Evolutionary conservation across 2,888 invertebrate genomes (phyloP).

Genomic region (Macroteleia sp.): DNA sequence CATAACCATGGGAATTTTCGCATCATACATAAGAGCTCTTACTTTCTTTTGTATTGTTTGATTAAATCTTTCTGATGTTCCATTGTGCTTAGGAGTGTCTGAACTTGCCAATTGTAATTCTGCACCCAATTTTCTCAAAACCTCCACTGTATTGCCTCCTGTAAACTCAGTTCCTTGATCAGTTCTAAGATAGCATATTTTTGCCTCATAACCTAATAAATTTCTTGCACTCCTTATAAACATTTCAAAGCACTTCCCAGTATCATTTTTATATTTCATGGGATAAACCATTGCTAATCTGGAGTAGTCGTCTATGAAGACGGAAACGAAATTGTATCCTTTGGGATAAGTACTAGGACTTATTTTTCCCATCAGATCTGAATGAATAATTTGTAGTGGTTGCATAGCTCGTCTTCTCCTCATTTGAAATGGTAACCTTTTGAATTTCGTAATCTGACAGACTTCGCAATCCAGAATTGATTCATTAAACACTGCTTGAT

Average conservation of each 20-base stretch:
- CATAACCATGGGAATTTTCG: too few relatives aligned
- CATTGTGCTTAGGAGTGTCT: constrained; percentile 50
- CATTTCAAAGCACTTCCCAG: constrained; percentile 63
- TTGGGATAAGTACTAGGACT: constrained; percentile 50
- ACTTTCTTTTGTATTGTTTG: too few relatives aligned
- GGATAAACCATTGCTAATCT: constrained; percentile 51
- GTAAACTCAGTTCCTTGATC: constrained; percentile 63
- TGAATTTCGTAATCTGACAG: constrained; percentile 48
- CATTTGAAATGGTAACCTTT: constrained; percentile 63
- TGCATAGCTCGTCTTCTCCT: not conserved
- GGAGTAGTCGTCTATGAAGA: constrained; percentile 65
- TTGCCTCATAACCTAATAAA: constrained; percentile 56
- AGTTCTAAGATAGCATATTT: constrained; percentile 64
- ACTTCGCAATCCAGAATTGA: constrained; percentile 66
- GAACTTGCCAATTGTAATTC: constrained; percentile 38
- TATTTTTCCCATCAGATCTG: constrained; percentile 52
- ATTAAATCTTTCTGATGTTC: too few relatives aligned
- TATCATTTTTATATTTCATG: constrained; percentile 66
- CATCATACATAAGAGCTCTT: too few relatives aligned
- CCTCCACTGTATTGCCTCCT: constrained; percentile 53
- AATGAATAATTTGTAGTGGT: not conserved
- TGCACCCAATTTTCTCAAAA: constrained; percentile 52
- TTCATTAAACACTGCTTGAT: constrained; percentile 67
- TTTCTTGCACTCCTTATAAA: constrained; percentile 63
- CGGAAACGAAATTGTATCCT: constrained; percentile 49